phyloP scores from a whole-genome alignment of 2,797 vertebrate species.

The Sebastes taczanowskii region DNA sequence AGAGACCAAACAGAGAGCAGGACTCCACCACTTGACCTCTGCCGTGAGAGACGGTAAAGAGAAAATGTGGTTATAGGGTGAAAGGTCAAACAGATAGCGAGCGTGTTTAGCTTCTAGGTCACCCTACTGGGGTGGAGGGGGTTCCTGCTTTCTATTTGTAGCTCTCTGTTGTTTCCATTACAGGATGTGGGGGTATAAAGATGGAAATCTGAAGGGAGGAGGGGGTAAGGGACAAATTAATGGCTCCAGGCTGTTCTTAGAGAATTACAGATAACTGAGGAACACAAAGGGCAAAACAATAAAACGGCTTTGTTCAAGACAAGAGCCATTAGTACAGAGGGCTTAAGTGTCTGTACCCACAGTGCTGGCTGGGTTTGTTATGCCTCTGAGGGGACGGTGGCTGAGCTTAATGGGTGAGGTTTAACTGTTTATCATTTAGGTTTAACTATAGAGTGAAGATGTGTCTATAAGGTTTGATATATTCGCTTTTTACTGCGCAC shows the following conservation, averaged over 20 bases:
- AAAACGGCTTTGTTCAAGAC: neutral
- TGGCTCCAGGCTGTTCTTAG: neutral
- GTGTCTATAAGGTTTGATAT: neutral
- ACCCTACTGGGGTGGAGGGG: neutral
- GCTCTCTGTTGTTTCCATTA: constrained; percentile 1
- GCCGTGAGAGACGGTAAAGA: neutral
- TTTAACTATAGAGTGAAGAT: neutral
- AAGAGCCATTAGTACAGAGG: neutral
- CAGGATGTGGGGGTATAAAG: neutral
- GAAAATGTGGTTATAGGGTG: neutral
- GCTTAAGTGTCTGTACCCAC: neutral
- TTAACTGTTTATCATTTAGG: neutral
- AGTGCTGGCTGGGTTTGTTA: neutral
- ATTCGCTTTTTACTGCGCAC: neutral
- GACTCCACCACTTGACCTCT: constrained; percentile 14
- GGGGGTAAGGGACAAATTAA: neutral
- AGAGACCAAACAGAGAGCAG: constrained; percentile 16
- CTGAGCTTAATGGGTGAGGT: neutral
- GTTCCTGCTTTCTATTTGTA: constrained; percentile 12
- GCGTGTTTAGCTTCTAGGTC: neutral
- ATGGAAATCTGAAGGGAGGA: neutral
- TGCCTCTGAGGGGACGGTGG: neutral
- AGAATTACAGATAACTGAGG: neutral
- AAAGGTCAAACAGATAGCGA: constrained; percentile 26
- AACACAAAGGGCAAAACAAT: constrained; percentile 3